Evolutionary conservation across 2,113 vertebrate genomes (phyloP).

Genomic region (Gopherus evgoodei): DNA sequence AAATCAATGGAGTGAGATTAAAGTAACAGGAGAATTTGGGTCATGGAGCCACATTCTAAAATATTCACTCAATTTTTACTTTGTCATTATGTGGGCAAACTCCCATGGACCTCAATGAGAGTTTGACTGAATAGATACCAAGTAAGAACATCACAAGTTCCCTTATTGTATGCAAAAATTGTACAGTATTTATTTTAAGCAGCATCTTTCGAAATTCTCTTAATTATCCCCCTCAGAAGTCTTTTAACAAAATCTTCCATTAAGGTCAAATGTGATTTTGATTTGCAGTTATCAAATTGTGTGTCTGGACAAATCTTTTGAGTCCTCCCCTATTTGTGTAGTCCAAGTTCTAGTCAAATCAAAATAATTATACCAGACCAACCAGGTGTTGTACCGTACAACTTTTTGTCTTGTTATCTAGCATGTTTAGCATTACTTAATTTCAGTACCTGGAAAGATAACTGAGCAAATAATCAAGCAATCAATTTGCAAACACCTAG

Average conservation of each 20-base stretch:
- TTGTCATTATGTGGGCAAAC: not conserved
- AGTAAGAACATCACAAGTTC: not conserved
- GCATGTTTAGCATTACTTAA: not conserved
- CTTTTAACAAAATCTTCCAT: not conserved
- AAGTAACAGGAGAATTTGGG: not conserved
- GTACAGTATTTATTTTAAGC: not conserved
- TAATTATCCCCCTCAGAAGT: not conserved
- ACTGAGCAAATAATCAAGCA: not conserved
- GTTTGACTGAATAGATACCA: not conserved
- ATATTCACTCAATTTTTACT: not conserved
- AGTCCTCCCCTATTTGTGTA: not conserved
- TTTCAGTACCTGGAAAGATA: not conserved
- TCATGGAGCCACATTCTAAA: not conserved
- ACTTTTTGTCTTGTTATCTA: not conserved
- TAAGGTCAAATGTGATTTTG: not conserved
- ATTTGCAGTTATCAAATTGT: not conserved
- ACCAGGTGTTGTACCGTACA: not conserved
- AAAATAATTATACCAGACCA: not conserved
- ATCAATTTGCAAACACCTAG: not conserved
- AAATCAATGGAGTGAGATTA: not conserved
- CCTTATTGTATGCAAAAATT: not conserved
- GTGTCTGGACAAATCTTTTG: not conserved
- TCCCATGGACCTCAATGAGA: not conserved
- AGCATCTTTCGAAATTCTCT: not conserved
- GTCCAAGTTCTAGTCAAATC: not conserved